Evolutionary conservation across 2,113 vertebrate species (phyloP), one percentile per base, ranked within the genome.

Genomic region (Oreocharis arfaki): DNA sequence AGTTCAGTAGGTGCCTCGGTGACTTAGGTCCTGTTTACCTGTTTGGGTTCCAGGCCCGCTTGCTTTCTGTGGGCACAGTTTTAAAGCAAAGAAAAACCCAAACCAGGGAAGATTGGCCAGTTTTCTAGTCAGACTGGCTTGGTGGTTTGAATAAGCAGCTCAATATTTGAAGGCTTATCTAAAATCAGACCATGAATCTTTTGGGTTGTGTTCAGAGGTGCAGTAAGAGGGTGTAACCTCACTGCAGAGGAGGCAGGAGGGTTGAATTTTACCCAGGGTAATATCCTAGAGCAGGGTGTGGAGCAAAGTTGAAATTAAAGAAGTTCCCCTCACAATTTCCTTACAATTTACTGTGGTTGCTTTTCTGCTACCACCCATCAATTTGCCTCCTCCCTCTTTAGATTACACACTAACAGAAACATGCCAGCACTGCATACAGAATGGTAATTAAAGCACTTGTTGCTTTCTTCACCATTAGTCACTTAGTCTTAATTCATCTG

Each of bases 151-250:
- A 64, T 71, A 81, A 92, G 80, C 60, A 95, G 76, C 68, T 84
- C 60, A 42, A 0, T 33, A 35, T 94, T 94, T 67, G 44, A 79
- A 67, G n/a, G 52, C 49, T 96, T 95, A 93, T 96, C 92, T 94
- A 24, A 92, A 88, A 95, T 96, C 96, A 92, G 41, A 16, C 68
- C 2, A 1, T 41, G 82, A 75, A 92, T 93, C 88, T 94, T 86
- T 71, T 92, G 83, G 88, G 90, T 71, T 8, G 2, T 52, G 83
- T 94, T 96, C 92, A 92, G 93, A 96, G 82, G 71, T 93, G 95
- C 83, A 79, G 49, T 76, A 81, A 90, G 83, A 96, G 95, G 95
- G 93, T 96, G 95, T 95, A 93, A 84, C 92, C 90, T 94, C 79
- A 41, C 23, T 84, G 76, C 65, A 87, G 76, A 94, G 73, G 88